phyloP scores from a whole-genome alignment of 1,140 invertebrate species.

The Euura lappo region DNA sequence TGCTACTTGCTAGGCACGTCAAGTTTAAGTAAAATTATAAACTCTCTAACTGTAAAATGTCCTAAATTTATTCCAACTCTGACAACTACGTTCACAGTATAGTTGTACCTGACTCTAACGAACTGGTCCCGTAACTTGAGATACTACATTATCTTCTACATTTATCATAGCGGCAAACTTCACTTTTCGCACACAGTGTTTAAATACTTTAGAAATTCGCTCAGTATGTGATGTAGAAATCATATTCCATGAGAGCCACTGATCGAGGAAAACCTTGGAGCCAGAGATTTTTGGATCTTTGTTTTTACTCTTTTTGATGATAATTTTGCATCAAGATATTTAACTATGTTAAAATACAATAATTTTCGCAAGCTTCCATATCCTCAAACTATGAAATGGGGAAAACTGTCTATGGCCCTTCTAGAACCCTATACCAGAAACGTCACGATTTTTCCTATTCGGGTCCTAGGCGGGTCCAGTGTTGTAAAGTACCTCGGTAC shows the following conservation, averaged over 20 bases:
- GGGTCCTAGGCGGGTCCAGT: too few species aligned
- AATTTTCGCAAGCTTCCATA: too few species aligned
- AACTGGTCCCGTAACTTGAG: neutral
- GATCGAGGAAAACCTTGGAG: neutral
- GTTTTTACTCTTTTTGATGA: too few species aligned
- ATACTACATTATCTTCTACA: neutral
- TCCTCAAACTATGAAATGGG: too few species aligned
- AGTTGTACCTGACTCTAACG: neutral
- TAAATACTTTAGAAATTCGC: neutral
- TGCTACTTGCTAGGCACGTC: too few species aligned
- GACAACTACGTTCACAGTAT: neutral
- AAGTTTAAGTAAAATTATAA: neutral
- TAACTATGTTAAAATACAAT: too few species aligned
- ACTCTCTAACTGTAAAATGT: neutral
- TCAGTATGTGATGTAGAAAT: neutral
- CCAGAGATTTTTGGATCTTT: too few species aligned
- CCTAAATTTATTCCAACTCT: neutral
- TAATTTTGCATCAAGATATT: too few species aligned
- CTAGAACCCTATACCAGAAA: too few species aligned
- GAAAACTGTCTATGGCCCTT: too few species aligned
- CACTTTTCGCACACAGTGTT: neutral
- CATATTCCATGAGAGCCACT: neutral
- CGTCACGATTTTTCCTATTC: too few species aligned
- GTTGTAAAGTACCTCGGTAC: too few species aligned
- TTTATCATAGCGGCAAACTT: neutral